Evolutionary conservation across 2,888 invertebrate genomes (phyloP), one percentile per base, ranked within the genome.

Genomic region (Carcina quercana): DNA sequence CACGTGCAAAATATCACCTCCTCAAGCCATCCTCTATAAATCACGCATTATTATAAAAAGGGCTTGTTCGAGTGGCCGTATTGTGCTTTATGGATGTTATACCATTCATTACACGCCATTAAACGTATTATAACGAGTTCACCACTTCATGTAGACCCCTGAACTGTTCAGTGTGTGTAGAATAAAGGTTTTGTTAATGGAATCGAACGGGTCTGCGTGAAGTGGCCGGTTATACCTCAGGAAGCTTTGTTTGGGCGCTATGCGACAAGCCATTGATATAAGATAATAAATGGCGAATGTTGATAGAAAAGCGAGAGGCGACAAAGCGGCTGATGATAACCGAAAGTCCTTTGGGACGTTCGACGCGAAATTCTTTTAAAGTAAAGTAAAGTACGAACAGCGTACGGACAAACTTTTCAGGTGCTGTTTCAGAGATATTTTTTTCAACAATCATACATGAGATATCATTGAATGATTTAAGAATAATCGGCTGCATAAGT

Each of bases 1-100:
- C 80, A 79, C 76, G 80, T 80, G 82, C 82, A 74, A 79, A 79
- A 80, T 68, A 75, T 65, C 59, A 54, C 48, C 47, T 60, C 67
- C 72, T 64, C 71, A 71, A 67, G 61, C 59, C 58, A 59, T 57
- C 57, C 35, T 41, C 72, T 63, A 83, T 83, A 82, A 83, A 83
- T 83, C 82, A 83, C 58, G 56, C 57, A 66, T 71, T 79, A 75
- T 71, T 73, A 78, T 75, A 79, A 74, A n/a, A 75, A 67, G 73
- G 70, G 70, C 74, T 63, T 66, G 65, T 79, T 80, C 74, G 75
- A 80, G 82, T 76, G 69, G 66, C 68, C 59, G 62, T 70, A 78
- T 83, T 83, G 83, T 83, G 65, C 65, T 75, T 82, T 80, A 83
- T 83, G 69, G 82, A 79, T 83, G 83, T 83, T 80, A 80, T 76